Percentiles rank a stretch among this genome's conserved stretches.
Conservation (phyloP, 2,888 invertebrate species). For the Pristionchus maxplancki region DNA sequence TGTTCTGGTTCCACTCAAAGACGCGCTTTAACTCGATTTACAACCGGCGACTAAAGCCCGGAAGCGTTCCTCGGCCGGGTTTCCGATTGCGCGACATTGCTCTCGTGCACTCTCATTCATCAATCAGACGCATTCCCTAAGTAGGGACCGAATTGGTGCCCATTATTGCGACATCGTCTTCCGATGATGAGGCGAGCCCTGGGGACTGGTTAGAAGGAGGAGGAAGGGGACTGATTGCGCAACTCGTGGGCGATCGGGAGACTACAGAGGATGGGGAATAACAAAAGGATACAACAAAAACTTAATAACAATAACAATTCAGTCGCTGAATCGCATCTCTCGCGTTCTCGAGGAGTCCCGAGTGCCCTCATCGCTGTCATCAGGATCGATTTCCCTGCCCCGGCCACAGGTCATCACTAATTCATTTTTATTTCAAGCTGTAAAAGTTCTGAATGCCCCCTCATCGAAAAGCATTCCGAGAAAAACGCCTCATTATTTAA, state of each 20-base stretch:
- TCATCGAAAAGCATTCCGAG: neutral
- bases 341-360: conserved; percentile 46
- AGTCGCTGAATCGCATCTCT: conserved; percentile 45
- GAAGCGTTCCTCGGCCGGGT: neutral
- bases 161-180: conserved; percentile 45
- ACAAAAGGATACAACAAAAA: neutral
- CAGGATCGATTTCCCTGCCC: conserved; percentile 43
- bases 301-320: no score
- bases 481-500: no score
- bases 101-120: conserved; percentile 9
- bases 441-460: no score
- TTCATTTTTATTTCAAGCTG: neutral
- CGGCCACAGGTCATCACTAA: neutral
- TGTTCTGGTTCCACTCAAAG: no score
- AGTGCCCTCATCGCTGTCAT: conserved; percentile 41
- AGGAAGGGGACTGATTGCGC: conserved; percentile 8
- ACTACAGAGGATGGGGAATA: neutral
- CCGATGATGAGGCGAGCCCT: conserved; percentile 2
- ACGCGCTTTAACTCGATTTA: no score
- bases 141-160: conserved; percentile 1
- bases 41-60: conserved; percentile 13
- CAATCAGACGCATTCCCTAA: conserved; percentile 8
- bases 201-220: neutral
- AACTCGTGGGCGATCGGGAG: neutral
- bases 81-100: conserved; percentile 39